Percentiles rank a stretch among this genome's conserved stretches.
phyloP scores from a whole-genome alignment of 1,140 invertebrate genomes.

The Wiebesia pumilae region DNA sequence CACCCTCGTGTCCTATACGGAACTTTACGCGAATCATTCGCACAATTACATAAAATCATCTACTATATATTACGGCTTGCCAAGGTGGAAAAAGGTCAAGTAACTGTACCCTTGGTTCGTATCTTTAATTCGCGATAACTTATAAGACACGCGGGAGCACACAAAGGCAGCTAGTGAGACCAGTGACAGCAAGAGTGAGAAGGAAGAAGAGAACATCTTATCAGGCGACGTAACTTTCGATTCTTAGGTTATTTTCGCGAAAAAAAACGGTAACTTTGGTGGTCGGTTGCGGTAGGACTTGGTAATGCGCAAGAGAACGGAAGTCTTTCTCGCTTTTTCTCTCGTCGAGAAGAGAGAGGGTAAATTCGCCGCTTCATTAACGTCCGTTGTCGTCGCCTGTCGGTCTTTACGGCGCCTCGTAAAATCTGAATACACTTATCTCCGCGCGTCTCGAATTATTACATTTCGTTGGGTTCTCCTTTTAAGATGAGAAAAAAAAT shows the following conservation, averaged over 20 bases:
- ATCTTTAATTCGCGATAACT: slow-evolving; percentile 21
- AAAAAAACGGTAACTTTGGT: slow-evolving; percentile 22
- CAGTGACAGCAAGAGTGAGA: not conserved
- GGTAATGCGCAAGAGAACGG: slow-evolving; percentile 18
- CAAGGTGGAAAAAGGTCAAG: slow-evolving; percentile 20
- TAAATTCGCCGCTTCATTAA: slow-evolving; percentile 46
- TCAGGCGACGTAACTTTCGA: not conserved
- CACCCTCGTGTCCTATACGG: not conserved
- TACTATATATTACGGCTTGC: not conserved
- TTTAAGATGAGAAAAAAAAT: slow-evolving; percentile 9
- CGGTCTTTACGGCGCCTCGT: slow-evolving; percentile 49
- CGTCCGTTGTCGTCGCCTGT: slow-evolving; percentile 40
- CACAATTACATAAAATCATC: not conserved
- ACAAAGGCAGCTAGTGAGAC: no score
- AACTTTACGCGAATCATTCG: not conserved
- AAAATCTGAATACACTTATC: slow-evolving; percentile 49
- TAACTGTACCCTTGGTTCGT: slow-evolving; percentile 8
- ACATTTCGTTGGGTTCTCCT: slow-evolving; percentile 14
- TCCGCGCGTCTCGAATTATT: slow-evolving; percentile 39
- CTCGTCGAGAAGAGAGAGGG: not conserved
- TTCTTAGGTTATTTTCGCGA: not conserved
- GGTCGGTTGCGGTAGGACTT: slow-evolving; percentile 14
- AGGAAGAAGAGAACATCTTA: not conserved
- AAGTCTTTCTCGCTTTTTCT: slow-evolving; percentile 26
- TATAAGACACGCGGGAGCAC: not conserved